Conservation (phyloP, 2,113 vertebrate genomes). For the Bombycilla garrulus region DNA sequence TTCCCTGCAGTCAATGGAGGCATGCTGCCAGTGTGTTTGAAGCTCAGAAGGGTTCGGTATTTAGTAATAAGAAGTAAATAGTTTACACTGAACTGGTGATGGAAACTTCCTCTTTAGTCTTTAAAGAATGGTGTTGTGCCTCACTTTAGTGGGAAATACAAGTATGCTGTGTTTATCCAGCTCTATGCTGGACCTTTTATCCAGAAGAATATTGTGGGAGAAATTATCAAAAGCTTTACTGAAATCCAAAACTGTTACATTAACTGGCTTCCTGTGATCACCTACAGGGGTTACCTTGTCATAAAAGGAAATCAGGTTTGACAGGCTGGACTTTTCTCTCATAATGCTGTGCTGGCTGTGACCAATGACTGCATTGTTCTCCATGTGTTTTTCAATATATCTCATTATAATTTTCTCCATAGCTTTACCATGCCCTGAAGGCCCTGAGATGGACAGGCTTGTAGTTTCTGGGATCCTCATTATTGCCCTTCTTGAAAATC, state of each 20-base stretch:
- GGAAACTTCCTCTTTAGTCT: neutral
- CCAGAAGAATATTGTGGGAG: neutral
- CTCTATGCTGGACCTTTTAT: neutral
- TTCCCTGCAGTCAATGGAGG: neutral
- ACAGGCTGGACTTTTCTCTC: neutral
- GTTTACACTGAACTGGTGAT: neutral
- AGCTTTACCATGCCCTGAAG: neutral
- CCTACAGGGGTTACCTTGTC: too few species aligned
- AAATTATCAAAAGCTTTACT: neutral
- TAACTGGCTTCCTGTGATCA: neutral
- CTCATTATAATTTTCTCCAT: neutral
- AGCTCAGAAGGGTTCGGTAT: neutral
- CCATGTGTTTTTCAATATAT: neutral
- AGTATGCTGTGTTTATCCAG: neutral
- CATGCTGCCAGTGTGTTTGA: neutral
- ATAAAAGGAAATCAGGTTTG: neutral
- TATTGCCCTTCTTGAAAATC: neutral
- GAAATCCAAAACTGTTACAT: neutral
- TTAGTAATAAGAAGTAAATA: neutral
- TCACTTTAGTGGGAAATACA: neutral
- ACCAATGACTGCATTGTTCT: neutral
- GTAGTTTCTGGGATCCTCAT: neutral
- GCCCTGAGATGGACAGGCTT: rapidly evolving
- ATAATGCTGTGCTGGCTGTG: neutral
- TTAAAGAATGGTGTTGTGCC: neutral